A percentile compares a stretch with the other conserved stretches of the same genome.
These are phyloP conservation scores for Sinocyclocheilus anshuiensis DNA, from an alignment of 2,113 vertebrate genomes.

Conservation along the genomic window DNA sequence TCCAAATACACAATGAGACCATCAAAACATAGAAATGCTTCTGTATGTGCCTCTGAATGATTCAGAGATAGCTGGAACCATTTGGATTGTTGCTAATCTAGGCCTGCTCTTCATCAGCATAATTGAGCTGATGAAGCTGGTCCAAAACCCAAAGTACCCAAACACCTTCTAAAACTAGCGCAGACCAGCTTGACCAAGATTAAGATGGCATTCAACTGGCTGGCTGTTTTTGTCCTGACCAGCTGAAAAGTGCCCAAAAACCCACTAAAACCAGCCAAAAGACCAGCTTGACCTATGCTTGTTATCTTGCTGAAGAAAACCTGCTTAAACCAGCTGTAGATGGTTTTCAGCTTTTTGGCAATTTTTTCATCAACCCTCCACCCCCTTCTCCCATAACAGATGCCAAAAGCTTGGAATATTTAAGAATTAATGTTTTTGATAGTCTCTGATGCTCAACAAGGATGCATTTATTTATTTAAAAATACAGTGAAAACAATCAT, in stretches of 20 bases:
- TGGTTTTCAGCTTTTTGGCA: no score
- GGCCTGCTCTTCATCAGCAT: not conserved
- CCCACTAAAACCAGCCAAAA: not conserved
- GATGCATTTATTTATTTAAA: no score
- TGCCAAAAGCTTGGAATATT: no score
- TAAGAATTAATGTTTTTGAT: no score
- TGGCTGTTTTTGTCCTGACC: not conserved
- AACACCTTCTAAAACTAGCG: not conserved
- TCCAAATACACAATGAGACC: slow-evolving; percentile 17
- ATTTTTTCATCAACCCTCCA: no score
- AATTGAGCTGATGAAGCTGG: not conserved
- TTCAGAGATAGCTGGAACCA: not conserved
- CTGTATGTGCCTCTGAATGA: not conserved
- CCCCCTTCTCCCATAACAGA: no score
- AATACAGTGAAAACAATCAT: no score
- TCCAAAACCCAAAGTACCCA: not conserved
- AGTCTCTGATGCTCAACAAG: no score
- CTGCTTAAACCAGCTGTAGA: not conserved
- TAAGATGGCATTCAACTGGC: not conserved
- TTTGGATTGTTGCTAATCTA: not conserved
- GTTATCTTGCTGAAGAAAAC: not conserved
- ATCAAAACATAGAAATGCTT: not conserved
- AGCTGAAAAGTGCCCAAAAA: not conserved
- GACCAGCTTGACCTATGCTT: not conserved
- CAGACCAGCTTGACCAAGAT: not conserved